These are phyloP conservation scores for Champsocephalus esox DNA, from an alignment of 2,797 vertebrate species.

Conservation along the genomic window DNA sequence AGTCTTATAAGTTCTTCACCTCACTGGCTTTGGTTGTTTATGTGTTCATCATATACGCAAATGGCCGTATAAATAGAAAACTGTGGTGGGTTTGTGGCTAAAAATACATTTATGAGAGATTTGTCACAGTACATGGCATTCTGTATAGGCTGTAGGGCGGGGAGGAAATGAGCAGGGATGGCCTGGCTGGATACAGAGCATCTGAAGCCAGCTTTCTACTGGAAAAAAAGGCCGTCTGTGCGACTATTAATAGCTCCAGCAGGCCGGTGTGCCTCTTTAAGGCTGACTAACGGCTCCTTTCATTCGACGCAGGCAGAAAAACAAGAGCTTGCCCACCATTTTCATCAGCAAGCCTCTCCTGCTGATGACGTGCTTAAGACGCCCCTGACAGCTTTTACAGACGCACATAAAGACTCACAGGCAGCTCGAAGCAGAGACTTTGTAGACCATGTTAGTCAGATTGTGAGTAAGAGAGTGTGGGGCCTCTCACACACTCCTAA, in stretches of 20 bases:
- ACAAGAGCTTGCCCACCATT: slow-evolving; percentile 51
- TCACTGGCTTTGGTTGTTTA: neutral
- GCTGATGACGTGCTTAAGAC: slow-evolving; percentile 65
- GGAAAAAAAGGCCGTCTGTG: slow-evolving; percentile 35
- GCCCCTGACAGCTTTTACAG: slow-evolving; percentile 58
- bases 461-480: slow-evolving; percentile 39
- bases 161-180: slow-evolving; percentile 81
- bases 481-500: neutral
- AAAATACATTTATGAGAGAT: slow-evolving; percentile 67
- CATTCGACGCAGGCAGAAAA: slow-evolving; percentile 58
- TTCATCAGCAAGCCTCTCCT: slow-evolving; percentile 67
- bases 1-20: neutral
- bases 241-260: slow-evolving; percentile 75
- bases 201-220: slow-evolving; percentile 46
- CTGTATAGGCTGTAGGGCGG: slow-evolving; percentile 69
- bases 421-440: slow-evolving; percentile 33
- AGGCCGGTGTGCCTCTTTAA: slow-evolving; percentile 55
- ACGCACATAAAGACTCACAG: slow-evolving; percentile 40
- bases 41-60: slow-evolving; percentile 27
- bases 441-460: slow-evolving; percentile 55
- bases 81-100: slow-evolving; percentile 42
- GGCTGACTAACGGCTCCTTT: slow-evolving; percentile 71
- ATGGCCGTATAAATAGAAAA: slow-evolving; percentile 42
- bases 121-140: slow-evolving; percentile 67
- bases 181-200: slow-evolving; percentile 30